A percentile compares a stretch with the other conserved stretches of the same genome.
phyloP scores from a whole-genome alignment of 2,113 vertebrate species.

The Chaetodon trifascialis region DNA sequence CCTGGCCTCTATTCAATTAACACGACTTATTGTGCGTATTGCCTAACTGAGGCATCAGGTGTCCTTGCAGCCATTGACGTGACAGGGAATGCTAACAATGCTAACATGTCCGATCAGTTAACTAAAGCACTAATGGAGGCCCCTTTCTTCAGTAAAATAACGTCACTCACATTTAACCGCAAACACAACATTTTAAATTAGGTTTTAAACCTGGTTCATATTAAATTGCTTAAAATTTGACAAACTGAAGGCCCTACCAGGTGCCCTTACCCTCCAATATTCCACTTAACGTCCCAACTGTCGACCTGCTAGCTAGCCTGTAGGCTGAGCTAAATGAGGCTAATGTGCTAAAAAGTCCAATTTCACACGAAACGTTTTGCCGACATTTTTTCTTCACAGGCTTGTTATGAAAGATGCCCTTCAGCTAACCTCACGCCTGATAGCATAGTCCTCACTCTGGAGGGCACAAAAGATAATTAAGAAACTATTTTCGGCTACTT shows the following conservation, averaged over 20 bases:
- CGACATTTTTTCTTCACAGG: constrained; percentile 23
- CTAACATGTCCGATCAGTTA: constrained; percentile 20
- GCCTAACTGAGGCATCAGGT: constrained; percentile 65
- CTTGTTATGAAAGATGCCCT: constrained; percentile 46
- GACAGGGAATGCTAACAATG: constrained; percentile 40
- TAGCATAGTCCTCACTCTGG: constrained; percentile 3
- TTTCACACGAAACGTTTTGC: constrained; percentile 41
- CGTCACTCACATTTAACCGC: background rate
- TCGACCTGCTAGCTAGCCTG: constrained; percentile 25
- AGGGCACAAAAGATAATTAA: constrained; percentile 12
- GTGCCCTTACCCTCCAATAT: background rate
- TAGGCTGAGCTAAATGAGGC: constrained; percentile 47
- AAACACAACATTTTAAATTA: constrained; percentile 7
- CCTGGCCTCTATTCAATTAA: constrained; percentile 67
- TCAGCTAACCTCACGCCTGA: constrained; percentile 39
- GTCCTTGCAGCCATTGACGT: constrained; percentile 43
- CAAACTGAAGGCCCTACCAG: background rate
- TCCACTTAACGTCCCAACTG: background rate
- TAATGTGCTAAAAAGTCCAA: constrained; percentile 45
- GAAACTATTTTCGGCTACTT: background rate
- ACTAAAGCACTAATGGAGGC: constrained; percentile 5
- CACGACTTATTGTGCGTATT: constrained; percentile 69
- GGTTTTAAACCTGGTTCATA: background rate
- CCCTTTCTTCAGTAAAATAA: background rate
- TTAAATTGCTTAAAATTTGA: background rate